Conservation (phyloP, 2,888 invertebrate genomes). For the Cheilosia vulpina region DNA sequence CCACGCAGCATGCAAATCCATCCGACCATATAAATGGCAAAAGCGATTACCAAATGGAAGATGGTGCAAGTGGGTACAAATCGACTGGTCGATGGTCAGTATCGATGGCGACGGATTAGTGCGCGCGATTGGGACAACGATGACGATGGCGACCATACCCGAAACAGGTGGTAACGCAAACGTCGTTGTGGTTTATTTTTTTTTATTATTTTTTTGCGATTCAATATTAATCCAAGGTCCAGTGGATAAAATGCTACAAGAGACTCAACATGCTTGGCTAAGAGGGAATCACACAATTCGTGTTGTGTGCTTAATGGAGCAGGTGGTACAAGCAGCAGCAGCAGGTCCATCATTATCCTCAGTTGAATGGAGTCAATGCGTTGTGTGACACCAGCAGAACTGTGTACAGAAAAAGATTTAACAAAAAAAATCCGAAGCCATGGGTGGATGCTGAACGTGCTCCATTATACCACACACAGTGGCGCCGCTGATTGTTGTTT, state of each 20-base stretch:
- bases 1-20: constrained; percentile 63
- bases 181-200: constrained; percentile 44
- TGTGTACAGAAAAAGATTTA: background rate
- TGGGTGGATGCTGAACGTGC: constrained; percentile 66
- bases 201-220: constrained; percentile 10
- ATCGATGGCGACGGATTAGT: constrained; percentile 65
- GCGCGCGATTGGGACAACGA: constrained; percentile 35
- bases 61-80: constrained; percentile 6
- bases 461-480: constrained; percentile 66
- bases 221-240: constrained; percentile 61
- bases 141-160: background rate
- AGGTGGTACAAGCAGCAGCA: constrained; percentile 71
- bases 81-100: constrained; percentile 57
- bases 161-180: constrained; percentile 60
- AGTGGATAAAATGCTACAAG: constrained; percentile 49
- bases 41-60: constrained; percentile 53
- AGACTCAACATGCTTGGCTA: constrained; percentile 60
- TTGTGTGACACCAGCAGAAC: constrained; percentile 65
- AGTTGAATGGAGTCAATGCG: constrained; percentile 72
- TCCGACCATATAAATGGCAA: constrained; percentile 38
- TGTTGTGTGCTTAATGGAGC: constrained; percentile 75
- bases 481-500: constrained; percentile 23
- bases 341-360: constrained; percentile 74
- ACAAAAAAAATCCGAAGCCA: constrained; percentile 30
- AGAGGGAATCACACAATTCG: constrained; percentile 68